phyloP scores from a whole-genome alignment of 35 echinoderm and acorn worm genomes.

The Apostichopus japonicus region DNA sequence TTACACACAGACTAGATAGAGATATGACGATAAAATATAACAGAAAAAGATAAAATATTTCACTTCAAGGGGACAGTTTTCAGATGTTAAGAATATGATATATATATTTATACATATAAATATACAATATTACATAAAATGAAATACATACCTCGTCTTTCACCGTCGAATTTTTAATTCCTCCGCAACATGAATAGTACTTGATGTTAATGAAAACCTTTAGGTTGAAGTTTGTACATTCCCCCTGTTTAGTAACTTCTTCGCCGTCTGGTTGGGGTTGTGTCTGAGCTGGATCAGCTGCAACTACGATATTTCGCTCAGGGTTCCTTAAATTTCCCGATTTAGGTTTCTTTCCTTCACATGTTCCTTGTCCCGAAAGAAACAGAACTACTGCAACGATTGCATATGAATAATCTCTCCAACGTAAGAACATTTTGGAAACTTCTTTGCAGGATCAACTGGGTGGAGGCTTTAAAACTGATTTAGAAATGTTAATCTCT shows the following conservation, averaged over 20 bases:
- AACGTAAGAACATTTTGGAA: no score
- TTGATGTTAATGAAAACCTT: background rate
- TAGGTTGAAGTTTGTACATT: slow-evolving; percentile 29
- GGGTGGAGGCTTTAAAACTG: no score
- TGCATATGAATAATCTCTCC: no score
- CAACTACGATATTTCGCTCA: background rate
- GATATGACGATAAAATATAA: background rate
- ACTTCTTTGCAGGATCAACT: no score
- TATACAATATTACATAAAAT: no score
- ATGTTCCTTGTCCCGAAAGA: background rate
- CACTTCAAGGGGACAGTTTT: no score
- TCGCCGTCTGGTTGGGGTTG: background rate
- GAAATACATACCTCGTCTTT: background rate
- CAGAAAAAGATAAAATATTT: background rate
- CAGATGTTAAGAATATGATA: no score
- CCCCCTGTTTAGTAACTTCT: background rate
- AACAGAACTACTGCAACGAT: no score
- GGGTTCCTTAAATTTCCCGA: background rate
- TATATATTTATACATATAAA: background rate
- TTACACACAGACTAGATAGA: background rate
- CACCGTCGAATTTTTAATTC: slow-evolving; percentile 2
- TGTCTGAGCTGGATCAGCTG: background rate
- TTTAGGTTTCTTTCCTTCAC: background rate
- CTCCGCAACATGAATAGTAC: slow-evolving; percentile 34
- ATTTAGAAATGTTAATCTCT: no score